Evolutionary conservation across 2,888 invertebrate genomes (phyloP).

Genomic region (Aethes cnicana): DNA sequence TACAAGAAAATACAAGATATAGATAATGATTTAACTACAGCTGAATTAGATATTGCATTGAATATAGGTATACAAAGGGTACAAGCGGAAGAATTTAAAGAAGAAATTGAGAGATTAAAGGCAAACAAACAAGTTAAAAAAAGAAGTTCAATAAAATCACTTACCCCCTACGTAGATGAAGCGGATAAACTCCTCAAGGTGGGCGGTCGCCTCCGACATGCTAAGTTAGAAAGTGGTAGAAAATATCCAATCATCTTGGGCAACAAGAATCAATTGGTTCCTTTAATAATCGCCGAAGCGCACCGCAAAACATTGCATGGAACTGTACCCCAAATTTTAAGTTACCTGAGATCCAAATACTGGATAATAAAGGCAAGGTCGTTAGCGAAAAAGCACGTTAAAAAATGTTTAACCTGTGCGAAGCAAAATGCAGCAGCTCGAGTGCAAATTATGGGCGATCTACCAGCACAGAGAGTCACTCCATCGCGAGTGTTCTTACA

Average conservation of each 20-base stretch:
- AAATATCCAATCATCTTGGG: constrained; percentile 8
- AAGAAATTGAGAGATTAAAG: neutral
- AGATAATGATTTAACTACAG: neutral
- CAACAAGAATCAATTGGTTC: neutral
- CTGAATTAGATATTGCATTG: neutral
- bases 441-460: constrained; percentile 7
- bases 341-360: neutral
- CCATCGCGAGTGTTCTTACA: neutral
- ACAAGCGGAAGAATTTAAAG: neutral
- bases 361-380: constrained; percentile 4
- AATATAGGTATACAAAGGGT: neutral
- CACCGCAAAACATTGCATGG: constrained; percentile 3
- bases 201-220: constrained; percentile 1
- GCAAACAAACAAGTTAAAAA: neutral
- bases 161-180: constrained; percentile 1
- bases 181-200: neutral
- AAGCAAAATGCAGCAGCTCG: neutral
- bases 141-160: neutral
- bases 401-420: neutral
- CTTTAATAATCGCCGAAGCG: neutral
- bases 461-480: constrained; percentile 1
- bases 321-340: neutral
- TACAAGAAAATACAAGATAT: neutral
- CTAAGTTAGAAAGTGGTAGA: neutral
- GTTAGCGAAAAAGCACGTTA: neutral